A percentile compares a stretch with the other conserved stretches of the same genome.
phyloP scores from a whole-genome alignment of 2,888 invertebrate species.

The Sicus ferrugineus region DNA sequence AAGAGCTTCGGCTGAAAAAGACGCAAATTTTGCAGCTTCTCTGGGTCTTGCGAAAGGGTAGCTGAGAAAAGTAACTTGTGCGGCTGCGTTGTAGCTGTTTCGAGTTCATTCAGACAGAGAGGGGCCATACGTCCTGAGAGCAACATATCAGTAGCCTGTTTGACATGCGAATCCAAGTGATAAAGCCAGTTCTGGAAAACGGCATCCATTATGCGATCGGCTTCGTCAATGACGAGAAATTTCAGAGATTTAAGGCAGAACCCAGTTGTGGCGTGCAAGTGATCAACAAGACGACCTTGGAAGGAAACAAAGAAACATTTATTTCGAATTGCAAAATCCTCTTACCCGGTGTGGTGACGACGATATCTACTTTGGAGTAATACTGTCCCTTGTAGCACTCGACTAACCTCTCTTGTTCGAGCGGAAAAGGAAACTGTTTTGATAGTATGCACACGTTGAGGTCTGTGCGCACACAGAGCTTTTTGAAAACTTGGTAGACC shows the following conservation, averaged over 20 bases:
- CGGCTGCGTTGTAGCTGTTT: constrained; percentile 62
- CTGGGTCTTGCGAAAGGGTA: constrained; percentile 95
- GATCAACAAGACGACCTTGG: constrained; percentile 83
- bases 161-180: constrained; percentile 77
- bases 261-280: constrained; percentile 83
- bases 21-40: constrained; percentile 87
- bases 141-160: constrained; percentile 66
- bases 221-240: constrained; percentile 94
- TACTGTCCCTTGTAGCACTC: constrained; percentile 63
- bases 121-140: constrained; percentile 65
- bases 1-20: constrained; percentile 93
- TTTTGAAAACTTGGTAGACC: constrained; percentile 83
- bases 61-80: constrained; percentile 98
- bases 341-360: constrained; percentile 86
- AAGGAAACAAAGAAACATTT: too few relatives aligned
- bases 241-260: constrained; percentile 76
- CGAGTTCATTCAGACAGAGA: constrained; percentile 56
- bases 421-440: constrained; percentile 72
- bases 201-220: constrained; percentile 92
- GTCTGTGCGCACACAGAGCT: constrained; percentile 73
- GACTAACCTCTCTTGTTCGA: constrained; percentile 74
- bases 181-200: constrained; percentile 91
- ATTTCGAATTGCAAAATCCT: neutral
- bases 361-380: constrained; percentile 74
- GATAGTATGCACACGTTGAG: constrained; percentile 77